Base-by-base conservation (phyloP, 1,140 invertebrate genomes). In the Drosophila takahashii region DNA sequence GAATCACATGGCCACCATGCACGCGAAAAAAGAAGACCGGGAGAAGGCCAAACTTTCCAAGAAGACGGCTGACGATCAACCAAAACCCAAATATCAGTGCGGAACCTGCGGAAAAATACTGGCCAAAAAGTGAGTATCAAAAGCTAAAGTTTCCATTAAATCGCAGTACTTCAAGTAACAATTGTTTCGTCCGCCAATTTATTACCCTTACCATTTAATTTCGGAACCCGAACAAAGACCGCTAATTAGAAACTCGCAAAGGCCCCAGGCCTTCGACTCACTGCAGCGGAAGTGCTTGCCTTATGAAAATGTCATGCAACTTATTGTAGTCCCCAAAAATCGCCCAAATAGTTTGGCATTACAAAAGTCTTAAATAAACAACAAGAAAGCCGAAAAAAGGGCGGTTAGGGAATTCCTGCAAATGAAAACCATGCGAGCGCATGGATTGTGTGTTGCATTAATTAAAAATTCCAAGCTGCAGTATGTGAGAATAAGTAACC, bases 21-120 rank as follows among this genome's bases (percentile, higher is more conserved):
- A 95, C 64, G 22, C 27, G 10, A 26, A 42, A 6, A 22, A 6
- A 1, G 41, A n/a, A n/a, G 45, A 50, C 11, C 41, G 18, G 16
- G 29, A 15, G 9, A 50, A 48, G 5, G 8, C 5, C 0, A 34
- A 44, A 5, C 3, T 26, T 10, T 16, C 8, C 9, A 48, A 7
- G 9, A 52, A 42, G 10, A 39, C 50, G 11, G 5, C 0, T 5
- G 10, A 3, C 1, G n/a, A 32, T 4, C 13, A 56, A 7, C 2
- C 37, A 1, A 69, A 59, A 15, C 42, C 60, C 10, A 45, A 90
- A 15, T 94, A 92, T 81, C 79, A 93, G 26, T 96, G 96, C 79
- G 93, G 93, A 3, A 93, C 93, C 1, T 96, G 96, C 84, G 94
- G 93, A 10, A 93, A 93, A 32, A 93, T 93, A 10, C 95, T 96